These are phyloP conservation scores for Habroteleia sp. DNA, from an alignment of 2,888 invertebrate species.

Conservation along the genomic window DNA sequence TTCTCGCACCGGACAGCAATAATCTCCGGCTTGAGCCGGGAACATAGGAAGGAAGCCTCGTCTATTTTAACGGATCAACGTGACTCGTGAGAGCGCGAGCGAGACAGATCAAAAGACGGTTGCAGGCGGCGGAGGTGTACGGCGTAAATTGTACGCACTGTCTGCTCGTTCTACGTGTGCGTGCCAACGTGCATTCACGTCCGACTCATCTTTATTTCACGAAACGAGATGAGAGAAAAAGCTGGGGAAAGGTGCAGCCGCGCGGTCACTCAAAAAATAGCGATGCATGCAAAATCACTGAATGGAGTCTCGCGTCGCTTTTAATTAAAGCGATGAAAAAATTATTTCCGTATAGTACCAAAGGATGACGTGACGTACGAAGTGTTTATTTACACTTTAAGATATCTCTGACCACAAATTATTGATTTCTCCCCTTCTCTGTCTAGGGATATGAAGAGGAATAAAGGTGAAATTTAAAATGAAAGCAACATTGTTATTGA, in stretches of 20 bases:
- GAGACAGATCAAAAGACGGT: conserved; percentile 17
- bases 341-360: no score
- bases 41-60: conserved; percentile 72
- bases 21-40: conserved; percentile 74
- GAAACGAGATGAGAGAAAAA: conserved; percentile 23
- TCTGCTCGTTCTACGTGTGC: conserved; percentile 4
- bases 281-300: no score
- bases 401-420: no score
- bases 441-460: no score
- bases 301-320: no score
- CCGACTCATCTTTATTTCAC: conserved; percentile 44
- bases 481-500: no score
- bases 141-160: conserved; percentile 15
- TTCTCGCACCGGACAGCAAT: conserved; percentile 72
- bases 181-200: conserved; percentile 24
- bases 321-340: no score
- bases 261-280: no score
- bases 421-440: no score
- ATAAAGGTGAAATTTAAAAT: no score
- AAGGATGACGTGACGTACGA: no score
- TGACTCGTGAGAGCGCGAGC: conserved; percentile 33
- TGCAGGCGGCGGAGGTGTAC: conserved; percentile 12
- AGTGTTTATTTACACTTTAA: no score
- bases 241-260: conserved; percentile 6
- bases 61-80: conserved; percentile 77